Conservation (phyloP, 2,113 vertebrate species). For the Nansenia antarctica region DNA sequence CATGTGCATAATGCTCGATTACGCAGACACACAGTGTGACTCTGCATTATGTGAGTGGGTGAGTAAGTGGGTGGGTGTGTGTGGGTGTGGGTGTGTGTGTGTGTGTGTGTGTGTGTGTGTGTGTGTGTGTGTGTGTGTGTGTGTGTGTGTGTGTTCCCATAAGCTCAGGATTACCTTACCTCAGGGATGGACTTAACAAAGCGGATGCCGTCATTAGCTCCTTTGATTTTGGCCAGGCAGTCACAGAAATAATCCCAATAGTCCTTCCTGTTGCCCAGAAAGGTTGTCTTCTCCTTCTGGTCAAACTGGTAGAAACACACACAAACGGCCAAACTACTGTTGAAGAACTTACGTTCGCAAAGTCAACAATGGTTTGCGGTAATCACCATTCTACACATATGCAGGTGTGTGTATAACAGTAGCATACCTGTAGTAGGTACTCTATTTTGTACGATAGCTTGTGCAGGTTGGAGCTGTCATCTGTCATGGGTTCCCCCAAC, state of each 20-base stretch:
- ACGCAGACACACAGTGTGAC: slow-evolving; percentile 22
- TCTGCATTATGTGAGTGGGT: no score
- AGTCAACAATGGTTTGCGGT: not conserved
- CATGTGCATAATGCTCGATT: slow-evolving; percentile 44
- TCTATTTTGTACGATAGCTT: slow-evolving; percentile 96
- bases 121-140: slow-evolving; percentile 35
- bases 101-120: no score
- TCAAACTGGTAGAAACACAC: slow-evolving; percentile 81
- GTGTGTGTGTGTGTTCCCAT: not conserved
- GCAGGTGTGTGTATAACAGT: not conserved
- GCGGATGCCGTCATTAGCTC: slow-evolving; percentile 93
- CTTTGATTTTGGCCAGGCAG: slow-evolving; percentile 93
- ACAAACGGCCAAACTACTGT: not conserved
- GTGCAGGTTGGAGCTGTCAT: slow-evolving; percentile 89
- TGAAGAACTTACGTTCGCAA: not conserved
- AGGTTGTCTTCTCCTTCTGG: slow-evolving; percentile 91
- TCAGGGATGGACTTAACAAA: slow-evolving; percentile 95
- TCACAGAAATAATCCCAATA: slow-evolving; percentile 98
- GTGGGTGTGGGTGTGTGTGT: no score
- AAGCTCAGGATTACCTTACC: slow-evolving; percentile 89
- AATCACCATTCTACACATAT: no score
- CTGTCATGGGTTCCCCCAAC: slow-evolving; percentile 87
- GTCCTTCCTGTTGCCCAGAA: slow-evolving; percentile 91
- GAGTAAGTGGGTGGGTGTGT: no score
- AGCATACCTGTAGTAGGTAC: slow-evolving; percentile 83